These are phyloP conservation scores for Mystacides longicornis DNA, from an alignment of 2,888 invertebrate species.

Conservation along the genomic window DNA sequence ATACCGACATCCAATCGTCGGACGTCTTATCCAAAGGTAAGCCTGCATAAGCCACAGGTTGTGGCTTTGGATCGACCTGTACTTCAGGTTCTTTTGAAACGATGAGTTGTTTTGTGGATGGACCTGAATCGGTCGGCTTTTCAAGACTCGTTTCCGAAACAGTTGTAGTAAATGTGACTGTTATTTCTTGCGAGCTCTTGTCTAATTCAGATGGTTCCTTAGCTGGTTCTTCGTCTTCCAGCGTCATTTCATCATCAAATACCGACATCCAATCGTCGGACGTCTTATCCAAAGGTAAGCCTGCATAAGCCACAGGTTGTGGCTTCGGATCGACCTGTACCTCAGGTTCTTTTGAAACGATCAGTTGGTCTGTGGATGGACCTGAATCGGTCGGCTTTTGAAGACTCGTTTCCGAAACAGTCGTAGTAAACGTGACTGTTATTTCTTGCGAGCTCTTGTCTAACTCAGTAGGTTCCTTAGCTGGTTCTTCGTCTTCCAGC, in stretches of 20 bases:
- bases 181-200: not conserved
- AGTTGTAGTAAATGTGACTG: not conserved
- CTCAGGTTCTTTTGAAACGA: not conserved
- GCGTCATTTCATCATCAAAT: conserved; percentile 26
- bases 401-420: not conserved
- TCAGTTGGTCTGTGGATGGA: not conserved
- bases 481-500: conserved; percentile 28
- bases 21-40: conserved; percentile 21
- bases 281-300: conserved; percentile 23
- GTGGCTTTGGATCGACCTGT: no score
- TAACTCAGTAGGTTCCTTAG: not conserved
- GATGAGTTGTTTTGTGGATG: not conserved
- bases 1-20: conserved; percentile 27
- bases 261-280: conserved; percentile 25
- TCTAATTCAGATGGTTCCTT: not conserved
- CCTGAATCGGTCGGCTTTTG: not conserved
- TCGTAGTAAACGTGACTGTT: not conserved
- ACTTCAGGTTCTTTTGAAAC: not conserved
- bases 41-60: conserved; percentile 12
- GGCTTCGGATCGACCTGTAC: no score
- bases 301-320: conserved; percentile 18
- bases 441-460: not conserved
- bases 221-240: conserved; percentile 27
- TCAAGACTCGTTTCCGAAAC: not conserved
- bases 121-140: not conserved